Evolutionary conservation across 2,113 vertebrate species (phyloP), one percentile per base, ranked within the genome.

Genomic region (Calonectris borealis): DNA sequence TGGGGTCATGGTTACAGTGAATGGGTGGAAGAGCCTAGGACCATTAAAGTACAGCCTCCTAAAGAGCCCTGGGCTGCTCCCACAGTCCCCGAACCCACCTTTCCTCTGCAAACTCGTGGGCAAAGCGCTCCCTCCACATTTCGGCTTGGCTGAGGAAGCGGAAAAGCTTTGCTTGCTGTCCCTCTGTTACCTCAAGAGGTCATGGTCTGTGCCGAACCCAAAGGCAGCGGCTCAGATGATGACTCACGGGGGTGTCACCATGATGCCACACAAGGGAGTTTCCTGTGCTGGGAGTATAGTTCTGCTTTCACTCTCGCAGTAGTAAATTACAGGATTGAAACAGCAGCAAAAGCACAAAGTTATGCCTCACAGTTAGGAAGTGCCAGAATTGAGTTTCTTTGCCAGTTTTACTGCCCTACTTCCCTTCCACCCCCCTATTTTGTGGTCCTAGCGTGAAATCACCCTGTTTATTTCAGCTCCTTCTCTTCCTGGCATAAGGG

Each of bases 111-210:
- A 69, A 90, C 11, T 26, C 6, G 0, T 16, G 24, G 38, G 16
- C 31, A 68, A 82, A 83, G 32, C 0, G 0, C 54, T 76, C 20
- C 36, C 26, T 69, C 40, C 26, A n/a, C 10, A 0, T 48, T 65
- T 21, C 1, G 2, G n/a, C n/a, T 17, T 79, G 34, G 16, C 65
- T 68, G 57, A 64, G 55, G 51, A 66, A 79, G 51, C 0, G 0
- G 61, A 80, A 77, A 36, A 70, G 31, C 25, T 88, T 66, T 48
- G 64, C 21, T 77, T 65, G 51, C 64, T 25, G 4, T 34, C 44
- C 34, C 38, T 58, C 68, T 55, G 34, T 64, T 69, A 66, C 62
- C 60, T 79, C 7, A 0, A 34, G 76, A 71, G 36, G 60, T 73
- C 61, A 61, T 1, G 3, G 44, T 11, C 49, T 38, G 36, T 51